phyloP scores from a whole-genome alignment of 2,888 invertebrate species.

The Drosophila multiciliata region DNA sequence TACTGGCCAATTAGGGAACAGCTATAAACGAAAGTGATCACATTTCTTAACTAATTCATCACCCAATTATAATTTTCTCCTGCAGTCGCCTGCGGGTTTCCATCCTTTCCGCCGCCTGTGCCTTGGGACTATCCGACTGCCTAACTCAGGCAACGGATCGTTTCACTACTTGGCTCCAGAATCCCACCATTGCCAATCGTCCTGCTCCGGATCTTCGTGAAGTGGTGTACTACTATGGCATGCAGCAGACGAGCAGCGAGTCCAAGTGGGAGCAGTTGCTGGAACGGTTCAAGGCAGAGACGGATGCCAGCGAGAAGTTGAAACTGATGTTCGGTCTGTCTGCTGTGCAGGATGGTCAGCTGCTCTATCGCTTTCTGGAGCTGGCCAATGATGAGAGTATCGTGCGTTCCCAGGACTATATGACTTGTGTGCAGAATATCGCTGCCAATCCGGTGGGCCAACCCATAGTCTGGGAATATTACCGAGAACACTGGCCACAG shows the following conservation, averaged over 20 bases:
- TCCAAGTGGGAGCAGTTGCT: conserved; percentile 91
- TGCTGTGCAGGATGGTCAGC: conserved; percentile 87
- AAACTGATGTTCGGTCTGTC: conserved; percentile 90
- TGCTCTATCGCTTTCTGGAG: conserved; percentile 89
- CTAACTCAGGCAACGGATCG: conserved; percentile 86
- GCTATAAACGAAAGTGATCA: background rate
- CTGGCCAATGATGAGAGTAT: conserved; percentile 89
- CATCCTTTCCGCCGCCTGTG: conserved; percentile 88
- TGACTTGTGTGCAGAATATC: conserved; percentile 88
- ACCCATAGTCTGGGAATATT: conserved; percentile 92
- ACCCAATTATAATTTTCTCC: background rate
- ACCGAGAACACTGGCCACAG: conserved; percentile 90
- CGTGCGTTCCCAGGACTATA: conserved; percentile 93
- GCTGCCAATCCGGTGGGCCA: conserved; percentile 90
- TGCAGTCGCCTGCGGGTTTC: conserved; percentile 88
- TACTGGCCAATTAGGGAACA: too few species aligned
- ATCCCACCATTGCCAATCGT: conserved; percentile 71
- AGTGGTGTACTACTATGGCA: conserved; percentile 90
- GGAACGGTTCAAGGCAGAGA: conserved; percentile 89
- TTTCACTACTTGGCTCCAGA: conserved; percentile 88
- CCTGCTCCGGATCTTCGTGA: conserved; percentile 88
- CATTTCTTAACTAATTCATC: background rate
- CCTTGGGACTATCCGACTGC: conserved; percentile 87
- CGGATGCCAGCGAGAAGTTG: conserved; percentile 91
- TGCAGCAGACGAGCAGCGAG: conserved; percentile 87